Evolutionary conservation across 2,797 vertebrate species (phyloP).

Genomic region (Brachyalestes nurse): DNA sequence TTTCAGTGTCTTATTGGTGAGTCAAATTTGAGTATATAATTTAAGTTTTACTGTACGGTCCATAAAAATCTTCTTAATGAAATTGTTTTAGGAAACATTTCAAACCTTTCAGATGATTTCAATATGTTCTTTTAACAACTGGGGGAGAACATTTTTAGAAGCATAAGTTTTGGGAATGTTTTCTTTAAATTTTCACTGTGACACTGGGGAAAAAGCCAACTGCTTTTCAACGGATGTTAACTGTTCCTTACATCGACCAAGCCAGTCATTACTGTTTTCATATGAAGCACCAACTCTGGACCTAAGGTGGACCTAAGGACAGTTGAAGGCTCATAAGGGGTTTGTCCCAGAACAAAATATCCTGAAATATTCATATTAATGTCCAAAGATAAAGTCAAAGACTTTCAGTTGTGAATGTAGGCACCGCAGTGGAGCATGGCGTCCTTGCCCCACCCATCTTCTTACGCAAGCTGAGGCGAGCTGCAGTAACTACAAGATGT

Average conservation of each 20-base stretch:
- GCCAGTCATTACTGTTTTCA: too few relatives aligned
- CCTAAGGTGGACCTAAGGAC: background rate
- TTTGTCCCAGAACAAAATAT: background rate
- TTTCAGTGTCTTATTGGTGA: slow-evolving; percentile 65
- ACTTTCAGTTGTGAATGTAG: slow-evolving; percentile 70
- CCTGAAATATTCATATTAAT: background rate
- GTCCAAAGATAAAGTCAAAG: background rate
- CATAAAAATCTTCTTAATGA: background rate
- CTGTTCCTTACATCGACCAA: too few relatives aligned
- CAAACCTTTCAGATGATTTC: too few relatives aligned
- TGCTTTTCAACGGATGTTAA: too few relatives aligned
- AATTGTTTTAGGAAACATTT: too few relatives aligned
- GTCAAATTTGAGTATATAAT: too few relatives aligned
- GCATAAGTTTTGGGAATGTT: too few relatives aligned
- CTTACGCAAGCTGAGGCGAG: slow-evolving; percentile 85
- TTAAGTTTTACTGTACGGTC: background rate
- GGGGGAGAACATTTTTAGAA: too few relatives aligned
- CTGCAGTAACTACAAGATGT: slow-evolving; percentile 84
- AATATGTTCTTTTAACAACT: background rate
- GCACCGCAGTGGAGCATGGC: slow-evolving; percentile 61
- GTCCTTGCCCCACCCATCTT: slow-evolving; percentile 74
- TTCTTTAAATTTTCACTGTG: too few relatives aligned
- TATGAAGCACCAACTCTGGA: background rate
- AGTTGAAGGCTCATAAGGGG: background rate
- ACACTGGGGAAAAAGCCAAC: too few relatives aligned